Evolutionary conservation across 2,797 vertebrate species (phyloP), one percentile per base, ranked within the genome.

Genomic region (Myotis findleyi): DNA sequence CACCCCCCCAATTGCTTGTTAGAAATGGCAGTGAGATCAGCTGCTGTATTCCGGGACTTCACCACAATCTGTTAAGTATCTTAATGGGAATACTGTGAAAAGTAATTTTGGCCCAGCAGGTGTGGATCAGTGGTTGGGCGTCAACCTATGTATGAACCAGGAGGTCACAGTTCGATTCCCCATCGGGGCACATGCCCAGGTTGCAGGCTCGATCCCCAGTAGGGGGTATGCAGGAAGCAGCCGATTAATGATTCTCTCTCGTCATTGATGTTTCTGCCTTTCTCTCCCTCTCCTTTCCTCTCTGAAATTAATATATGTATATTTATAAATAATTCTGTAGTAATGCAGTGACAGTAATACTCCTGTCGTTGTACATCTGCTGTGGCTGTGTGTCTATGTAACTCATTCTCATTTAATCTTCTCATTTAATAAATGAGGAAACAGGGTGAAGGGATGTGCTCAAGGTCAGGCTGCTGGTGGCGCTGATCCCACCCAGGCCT

Each of bases 331-430:
- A 16, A 20, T 81, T n/a, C 23, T 20, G 12, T 30, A 6, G 66
- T 59, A n/a, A 10, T 23, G 10, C 9, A 25, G 0, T 27, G 57
- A 27, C 10, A 13, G 44, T 17, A 21, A 6, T 1, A 1, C 11
- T 36, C 9, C 47, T 41, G 55, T 18, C 33, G 0, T 23, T 57
- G n/a, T 47, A 7, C 16, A 20, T 81, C 51, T 82, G 44, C 72
- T 18, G 5, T 68, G 76, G 72, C 41, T 12, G 0, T 16, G 3
- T 44, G 81, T 25, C 23, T 23, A 3, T 0, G 3, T 33, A 17
- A 13, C 18, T 72, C 30, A 1, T 62, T 87, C 66, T 44, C 25
- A 4, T 33, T 38, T 49, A 12, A 18, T 30, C 72, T 55, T 81
- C 85, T 57, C 21, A 2, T 23, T 41, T 49, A 2, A 16, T 18